Conservation (phyloP, 1,140 invertebrate genomes). For the Saccostrea glomerata region DNA sequence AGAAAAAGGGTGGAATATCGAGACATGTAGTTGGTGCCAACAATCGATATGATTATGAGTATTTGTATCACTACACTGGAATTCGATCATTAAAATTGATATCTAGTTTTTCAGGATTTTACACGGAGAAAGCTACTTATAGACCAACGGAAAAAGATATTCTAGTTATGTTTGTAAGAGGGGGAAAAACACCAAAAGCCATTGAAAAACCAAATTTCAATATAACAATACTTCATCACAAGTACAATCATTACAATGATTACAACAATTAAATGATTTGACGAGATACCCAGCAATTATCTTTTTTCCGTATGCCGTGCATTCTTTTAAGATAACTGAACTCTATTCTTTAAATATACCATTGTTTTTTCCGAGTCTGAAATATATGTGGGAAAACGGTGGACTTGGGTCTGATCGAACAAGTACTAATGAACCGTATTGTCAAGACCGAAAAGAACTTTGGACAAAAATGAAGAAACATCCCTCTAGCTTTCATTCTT, state of each 20-base stretch:
- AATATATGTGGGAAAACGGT: slow-evolving; percentile 17
- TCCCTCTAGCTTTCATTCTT: not conserved
- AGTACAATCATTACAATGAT: not conserved
- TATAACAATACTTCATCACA: not conserved
- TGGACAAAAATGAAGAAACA: not conserved
- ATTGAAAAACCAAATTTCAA: not conserved
- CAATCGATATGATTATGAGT: slow-evolving; percentile 42
- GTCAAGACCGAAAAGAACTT: not conserved
- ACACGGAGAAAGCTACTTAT: not conserved
- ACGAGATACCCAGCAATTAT: slow-evolving; percentile 24
- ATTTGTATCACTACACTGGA: slow-evolving; percentile 34
- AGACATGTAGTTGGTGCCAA: slow-evolving; percentile 16
- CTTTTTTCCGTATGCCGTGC: slow-evolving; percentile 28
- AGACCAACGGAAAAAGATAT: not conserved
- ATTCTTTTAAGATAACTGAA: slow-evolving; percentile 33
- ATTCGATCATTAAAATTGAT: not conserved
- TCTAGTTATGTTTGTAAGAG: not conserved
- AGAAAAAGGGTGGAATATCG: not conserved
- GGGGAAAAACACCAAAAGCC: not conserved
- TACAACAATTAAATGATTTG: not conserved
- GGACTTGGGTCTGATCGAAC: slow-evolving; percentile 31
- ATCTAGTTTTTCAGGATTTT: slow-evolving; percentile 35
- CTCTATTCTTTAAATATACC: slow-evolving; percentile 40
- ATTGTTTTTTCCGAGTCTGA: slow-evolving; percentile 37
- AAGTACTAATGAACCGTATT: not conserved